These are phyloP conservation scores for Yponomeuta malinellus DNA, from an alignment of 2,888 invertebrate species.

Conservation along the genomic window DNA sequence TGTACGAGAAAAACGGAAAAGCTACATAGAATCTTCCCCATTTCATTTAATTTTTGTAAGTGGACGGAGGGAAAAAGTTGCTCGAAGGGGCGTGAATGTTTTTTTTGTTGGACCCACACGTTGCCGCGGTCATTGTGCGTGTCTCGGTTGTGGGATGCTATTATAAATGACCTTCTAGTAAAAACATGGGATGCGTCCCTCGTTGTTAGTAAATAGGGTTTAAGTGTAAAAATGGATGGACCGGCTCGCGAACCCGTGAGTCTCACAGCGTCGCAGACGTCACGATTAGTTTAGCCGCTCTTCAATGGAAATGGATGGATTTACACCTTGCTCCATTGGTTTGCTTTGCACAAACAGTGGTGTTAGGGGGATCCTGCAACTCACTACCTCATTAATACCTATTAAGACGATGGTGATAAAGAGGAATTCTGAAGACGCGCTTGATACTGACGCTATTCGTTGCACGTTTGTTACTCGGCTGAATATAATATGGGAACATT, in stretches of 20 bases:
- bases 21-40: not conserved
- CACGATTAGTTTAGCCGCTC: not conserved
- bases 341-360: too few species aligned
- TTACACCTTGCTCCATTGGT: not conserved
- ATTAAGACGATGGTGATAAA: too few species aligned
- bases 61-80: not conserved
- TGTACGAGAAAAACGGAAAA: not conserved
- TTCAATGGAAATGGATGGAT: not conserved
- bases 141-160: not conserved
- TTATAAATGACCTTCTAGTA: conserved; percentile 1
- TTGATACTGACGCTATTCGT: too few species aligned
- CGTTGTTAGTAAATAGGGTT: not conserved
- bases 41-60: conserved; percentile 1
- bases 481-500: too few species aligned
- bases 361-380: too few species aligned
- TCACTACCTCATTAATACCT: too few species aligned
- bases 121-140: not conserved
- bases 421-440: too few species aligned
- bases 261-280: not conserved
- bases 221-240: not conserved
- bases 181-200: not conserved
- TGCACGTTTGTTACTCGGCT: too few species aligned
- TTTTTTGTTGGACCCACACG: not conserved
- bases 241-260: not conserved
- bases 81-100: not conserved